Conservation (phyloP, 2,888 invertebrate genomes). For the Tuberolachnus salignus region DNA sequence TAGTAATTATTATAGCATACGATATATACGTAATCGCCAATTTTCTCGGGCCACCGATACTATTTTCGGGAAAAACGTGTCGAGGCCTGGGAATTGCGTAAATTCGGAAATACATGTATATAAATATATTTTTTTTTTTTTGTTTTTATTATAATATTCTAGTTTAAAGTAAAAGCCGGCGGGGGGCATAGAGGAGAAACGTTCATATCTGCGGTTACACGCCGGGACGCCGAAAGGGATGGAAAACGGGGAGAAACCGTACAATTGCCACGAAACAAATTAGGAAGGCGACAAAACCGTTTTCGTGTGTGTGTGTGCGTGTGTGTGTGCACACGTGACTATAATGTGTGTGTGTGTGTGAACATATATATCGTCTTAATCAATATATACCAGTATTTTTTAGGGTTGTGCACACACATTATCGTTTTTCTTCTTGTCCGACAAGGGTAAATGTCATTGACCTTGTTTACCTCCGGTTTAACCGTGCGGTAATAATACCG, state of each 20-base stretch:
- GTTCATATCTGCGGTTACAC: no score
- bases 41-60: no score
- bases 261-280: constrained; percentile 39
- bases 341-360: neutral
- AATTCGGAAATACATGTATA: no score
- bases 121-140: no score
- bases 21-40: no score
- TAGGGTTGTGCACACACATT: constrained; percentile 55
- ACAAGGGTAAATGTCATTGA: constrained; percentile 55
- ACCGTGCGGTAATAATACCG: neutral
- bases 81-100: no score
- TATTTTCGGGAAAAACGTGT: no score
- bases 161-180: constrained; percentile 13
- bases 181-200: no score
- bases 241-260: constrained; percentile 40
- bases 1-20: no score
- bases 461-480: constrained; percentile 52
- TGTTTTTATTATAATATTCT: no score
- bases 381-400: constrained; percentile 40
- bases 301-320: constrained; percentile 5
- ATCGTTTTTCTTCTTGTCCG: constrained; percentile 45
- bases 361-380: constrained; percentile 29
- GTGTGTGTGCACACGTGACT: neutral
- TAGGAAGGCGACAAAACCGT: constrained; percentile 51
- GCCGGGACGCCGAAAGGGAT: neutral